These are phyloP conservation scores for Pedicia rivosa DNA, from an alignment of 2,888 invertebrate genomes.

Conservation along the genomic window DNA sequence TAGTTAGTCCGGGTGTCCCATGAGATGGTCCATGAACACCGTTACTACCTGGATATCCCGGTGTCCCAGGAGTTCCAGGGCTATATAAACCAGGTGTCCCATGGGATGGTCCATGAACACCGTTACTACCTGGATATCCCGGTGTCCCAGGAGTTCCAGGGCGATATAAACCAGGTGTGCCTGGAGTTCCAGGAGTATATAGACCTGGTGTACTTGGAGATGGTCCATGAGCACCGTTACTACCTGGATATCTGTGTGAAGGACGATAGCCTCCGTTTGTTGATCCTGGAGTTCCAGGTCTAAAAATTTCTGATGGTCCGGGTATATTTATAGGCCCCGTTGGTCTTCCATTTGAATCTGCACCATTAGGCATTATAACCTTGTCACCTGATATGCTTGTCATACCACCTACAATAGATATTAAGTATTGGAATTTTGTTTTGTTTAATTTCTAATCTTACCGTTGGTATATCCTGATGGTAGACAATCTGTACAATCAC, in stretches of 20 bases:
- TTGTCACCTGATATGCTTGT: conserved; percentile 8
- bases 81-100: background rate
- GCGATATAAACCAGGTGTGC: too few species aligned
- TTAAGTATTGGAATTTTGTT: background rate
- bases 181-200: too few species aligned
- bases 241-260: background rate
- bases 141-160: too few species aligned
- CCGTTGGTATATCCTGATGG: conserved; percentile 8
- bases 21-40: background rate
- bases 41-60: background rate
- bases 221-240: background rate
- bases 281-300: too few species aligned
- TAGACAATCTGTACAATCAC: conserved; percentile 49
- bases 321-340: background rate
- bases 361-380: background rate
- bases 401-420: conserved; percentile 5
- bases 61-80: background rate
- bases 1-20: too few species aligned
- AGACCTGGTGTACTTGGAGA: too few species aligned
- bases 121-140: background rate
- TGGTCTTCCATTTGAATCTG: background rate
- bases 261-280: too few species aligned
- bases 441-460: background rate
- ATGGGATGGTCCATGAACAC: background rate
- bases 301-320: too few species aligned